These are phyloP conservation scores for Drosophila prostipennis DNA, from an alignment of 2,888 invertebrate species.

Conservation along the genomic window DNA sequence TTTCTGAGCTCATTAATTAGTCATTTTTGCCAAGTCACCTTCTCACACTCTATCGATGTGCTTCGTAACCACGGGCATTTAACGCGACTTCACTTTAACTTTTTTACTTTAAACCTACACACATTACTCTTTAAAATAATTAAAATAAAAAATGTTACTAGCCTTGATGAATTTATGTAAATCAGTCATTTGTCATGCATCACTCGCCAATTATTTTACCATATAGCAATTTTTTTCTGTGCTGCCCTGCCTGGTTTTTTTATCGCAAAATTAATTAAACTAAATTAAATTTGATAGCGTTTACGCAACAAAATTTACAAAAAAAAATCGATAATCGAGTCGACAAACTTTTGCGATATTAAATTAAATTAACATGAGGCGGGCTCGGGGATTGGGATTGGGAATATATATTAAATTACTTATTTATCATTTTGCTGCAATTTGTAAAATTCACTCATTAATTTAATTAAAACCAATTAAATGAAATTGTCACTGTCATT, in stretches of 20 bases:
- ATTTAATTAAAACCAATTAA: conserved; percentile 79
- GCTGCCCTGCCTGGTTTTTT: conserved; percentile 30
- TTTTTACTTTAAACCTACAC: no score
- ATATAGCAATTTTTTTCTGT: conserved; percentile 7
- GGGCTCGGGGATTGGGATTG: neutral
- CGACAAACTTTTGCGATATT: conserved; percentile 55
- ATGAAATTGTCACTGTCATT: conserved; percentile 78
- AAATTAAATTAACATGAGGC: conserved; percentile 68
- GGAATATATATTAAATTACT: conserved; percentile 72
- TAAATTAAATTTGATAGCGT: conserved; percentile 71
- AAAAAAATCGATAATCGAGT: conserved; percentile 31
- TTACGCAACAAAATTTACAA: conserved; percentile 46
- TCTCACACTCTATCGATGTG: no score
- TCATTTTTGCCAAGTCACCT: no score
- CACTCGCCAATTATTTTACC: conserved; percentile 8
- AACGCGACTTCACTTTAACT: no score
- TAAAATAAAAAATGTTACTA: neutral
- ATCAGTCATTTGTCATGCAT: conserved; percentile 24
- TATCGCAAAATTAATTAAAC: conserved; percentile 64
- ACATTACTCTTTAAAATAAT: neutral
- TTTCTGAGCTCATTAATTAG: no score
- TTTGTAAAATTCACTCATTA: conserved; percentile 79
- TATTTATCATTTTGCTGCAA: conserved; percentile 78
- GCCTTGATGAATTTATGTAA: conserved; percentile 9
- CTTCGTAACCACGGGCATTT: no score